Evolutionary conservation across 2,797 vertebrate genomes (phyloP).

Genomic region (Smutsia temminckii): DNA sequence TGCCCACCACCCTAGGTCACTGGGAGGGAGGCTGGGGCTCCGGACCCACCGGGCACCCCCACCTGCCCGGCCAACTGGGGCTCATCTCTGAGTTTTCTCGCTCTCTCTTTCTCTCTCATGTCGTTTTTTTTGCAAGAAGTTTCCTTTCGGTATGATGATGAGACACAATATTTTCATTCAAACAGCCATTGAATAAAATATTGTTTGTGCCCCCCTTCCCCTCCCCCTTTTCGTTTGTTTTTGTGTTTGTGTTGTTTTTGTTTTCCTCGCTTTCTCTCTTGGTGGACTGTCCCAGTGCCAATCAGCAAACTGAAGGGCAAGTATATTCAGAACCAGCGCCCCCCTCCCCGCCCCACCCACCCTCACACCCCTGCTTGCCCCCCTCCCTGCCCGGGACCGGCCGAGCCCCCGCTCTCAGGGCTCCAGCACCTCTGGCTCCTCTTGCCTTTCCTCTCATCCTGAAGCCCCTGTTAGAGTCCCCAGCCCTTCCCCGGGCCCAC

Average conservation of each 20-base stretch:
- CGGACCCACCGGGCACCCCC: constrained; percentile 71
- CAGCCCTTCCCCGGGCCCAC: constrained; percentile 79
- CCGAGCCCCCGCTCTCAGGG: constrained; percentile 86
- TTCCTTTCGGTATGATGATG: constrained; percentile 94
- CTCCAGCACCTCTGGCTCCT: constrained; percentile 81
- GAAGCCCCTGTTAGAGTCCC: constrained; percentile 35
- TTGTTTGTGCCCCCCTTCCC: constrained; percentile 99
- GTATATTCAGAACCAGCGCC: constrained; percentile 99
- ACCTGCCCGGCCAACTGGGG: constrained; percentile 74
- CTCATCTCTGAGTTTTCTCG: constrained; percentile 73
- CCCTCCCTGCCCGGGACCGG: constrained; percentile 79
- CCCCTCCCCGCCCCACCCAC: constrained; percentile 85
- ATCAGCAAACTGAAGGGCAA: constrained; percentile 96
- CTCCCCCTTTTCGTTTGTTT: constrained; percentile 91
- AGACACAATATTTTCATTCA: constrained; percentile 99
- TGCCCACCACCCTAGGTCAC: constrained; percentile 71
- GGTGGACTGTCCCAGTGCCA: constrained; percentile 99
- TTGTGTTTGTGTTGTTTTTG: constrained; percentile 99
- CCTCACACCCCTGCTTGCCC: constrained; percentile 79
- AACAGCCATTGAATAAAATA: constrained; percentile 99
- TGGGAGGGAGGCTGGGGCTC: constrained; percentile 80
- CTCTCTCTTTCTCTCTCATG: constrained; percentile 84
- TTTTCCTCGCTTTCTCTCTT: constrained; percentile 99
- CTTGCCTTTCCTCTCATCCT: constrained; percentile 66
- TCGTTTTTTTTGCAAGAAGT: constrained; percentile 89